phyloP scores from a whole-genome alignment of 2,113 vertebrate genomes.

The Miniopterus natalensis region DNA sequence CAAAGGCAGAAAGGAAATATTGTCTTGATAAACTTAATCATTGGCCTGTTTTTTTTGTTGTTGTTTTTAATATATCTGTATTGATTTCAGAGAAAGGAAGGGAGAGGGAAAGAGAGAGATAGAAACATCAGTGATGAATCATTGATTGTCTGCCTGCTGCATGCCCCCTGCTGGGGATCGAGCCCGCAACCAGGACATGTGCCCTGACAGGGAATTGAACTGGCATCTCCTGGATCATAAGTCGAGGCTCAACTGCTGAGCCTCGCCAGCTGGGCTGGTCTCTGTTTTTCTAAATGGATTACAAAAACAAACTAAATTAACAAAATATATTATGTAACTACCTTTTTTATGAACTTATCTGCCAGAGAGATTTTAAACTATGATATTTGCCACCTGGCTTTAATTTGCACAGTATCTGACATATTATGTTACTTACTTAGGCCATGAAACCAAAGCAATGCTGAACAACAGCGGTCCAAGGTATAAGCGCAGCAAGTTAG shows the following conservation, averaged over 20 bases:
- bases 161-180: no score
- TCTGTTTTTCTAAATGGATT: conserved; percentile 16
- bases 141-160: no score
- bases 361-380: neutral
- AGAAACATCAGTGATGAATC: no score
- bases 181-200: no score
- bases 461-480: conserved; percentile 95
- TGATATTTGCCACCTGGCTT: neutral
- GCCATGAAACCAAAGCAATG: conserved; percentile 99
- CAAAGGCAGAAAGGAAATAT: neutral
- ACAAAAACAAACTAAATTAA: neutral
- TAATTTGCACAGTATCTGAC: conserved; percentile 3
- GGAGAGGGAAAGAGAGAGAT: no score
- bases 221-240: no score
- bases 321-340: neutral
- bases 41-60: no score
- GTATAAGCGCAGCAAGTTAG: conserved; percentile 95
- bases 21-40: neutral
- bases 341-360: neutral
- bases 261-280: neutral
- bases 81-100: no score
- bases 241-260: no score
- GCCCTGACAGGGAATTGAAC: no score
- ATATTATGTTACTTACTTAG: conserved; percentile 80
- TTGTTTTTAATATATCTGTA: no score